Evolutionary conservation across 2,888 invertebrate genomes (phyloP), one percentile per base, ranked within the genome.

Genomic region (Nemoura dubitans): DNA sequence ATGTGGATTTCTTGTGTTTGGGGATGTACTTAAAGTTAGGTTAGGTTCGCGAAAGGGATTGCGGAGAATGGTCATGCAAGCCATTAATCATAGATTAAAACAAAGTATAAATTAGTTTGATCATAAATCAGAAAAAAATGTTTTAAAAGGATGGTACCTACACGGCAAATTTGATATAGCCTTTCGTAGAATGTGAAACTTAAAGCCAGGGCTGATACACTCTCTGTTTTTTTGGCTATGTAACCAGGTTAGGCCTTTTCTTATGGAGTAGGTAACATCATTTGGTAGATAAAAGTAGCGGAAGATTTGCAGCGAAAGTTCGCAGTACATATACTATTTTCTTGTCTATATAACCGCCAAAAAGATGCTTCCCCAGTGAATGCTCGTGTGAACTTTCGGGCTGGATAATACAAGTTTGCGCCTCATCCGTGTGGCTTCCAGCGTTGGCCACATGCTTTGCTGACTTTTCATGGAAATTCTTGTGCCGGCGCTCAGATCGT

Each of bases 401-500:
- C 59, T 16, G 59, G 59, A 59, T 59, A 59, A 59, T 59, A 59
- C 59, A 59, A 59, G 59, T 59, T 59, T 21, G 10, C 59, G 59
- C 21, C 59, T 59, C 59, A 59, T 59, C 16, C 59, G 59, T 59
- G 59, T 21, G 59, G 59, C 59, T 59, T 21, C 6, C 59, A 59
- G 59, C 59, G 59, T 3, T 59, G 59, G 21, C 16, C 16, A 59
- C 3, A 59, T 59, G 59, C 6, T 30, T 83, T 83, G 83, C 83
- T 36, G 83, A 83, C 83, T 83, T 83, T 83, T 83, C 83, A 83
- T 42, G 83, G 42, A 83, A 83, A 42, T n/a, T 36, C 78, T 26
- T 42, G 82, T 82, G 21, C 36, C 84, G 16, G 81, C 81, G 81
- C n/a, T 81, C 28, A 27, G 30, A 10, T 59, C 81, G 81, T 81